Evolutionary conservation across 2,888 invertebrate genomes (phyloP).

Genomic region (Eledone cirrhosa): DNA sequence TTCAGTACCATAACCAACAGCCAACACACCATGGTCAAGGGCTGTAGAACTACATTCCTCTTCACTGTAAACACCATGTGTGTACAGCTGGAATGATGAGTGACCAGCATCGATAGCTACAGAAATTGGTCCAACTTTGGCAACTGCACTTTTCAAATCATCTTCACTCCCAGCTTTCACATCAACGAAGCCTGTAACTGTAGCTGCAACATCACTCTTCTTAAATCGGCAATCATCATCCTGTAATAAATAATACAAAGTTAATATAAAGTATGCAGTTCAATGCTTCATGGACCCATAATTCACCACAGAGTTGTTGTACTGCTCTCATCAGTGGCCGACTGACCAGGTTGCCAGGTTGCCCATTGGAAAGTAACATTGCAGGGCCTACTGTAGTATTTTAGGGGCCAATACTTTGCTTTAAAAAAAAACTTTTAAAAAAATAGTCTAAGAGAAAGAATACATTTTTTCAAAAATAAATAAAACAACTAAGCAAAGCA

Average conservation of each 20-base stretch:
- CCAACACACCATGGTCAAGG: conserved; percentile 47
- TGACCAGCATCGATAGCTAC: conserved; percentile 88
- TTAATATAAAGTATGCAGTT: too few relatives aligned
- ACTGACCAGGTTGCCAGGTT: too few relatives aligned
- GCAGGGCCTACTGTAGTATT: not conserved
- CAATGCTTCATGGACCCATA: too few relatives aligned
- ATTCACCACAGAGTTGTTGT: too few relatives aligned
- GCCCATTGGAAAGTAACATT: not conserved
- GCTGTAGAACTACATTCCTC: conserved; percentile 40
- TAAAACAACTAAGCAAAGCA: too few relatives aligned
- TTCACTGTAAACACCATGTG: conserved; percentile 41
- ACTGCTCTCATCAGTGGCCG: too few relatives aligned
- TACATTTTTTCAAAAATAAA: too few relatives aligned
- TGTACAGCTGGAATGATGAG: conserved; percentile 62
- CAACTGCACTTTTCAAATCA: conserved; percentile 40
- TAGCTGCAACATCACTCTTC: conserved; percentile 40
- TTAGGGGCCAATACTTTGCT: too few relatives aligned
- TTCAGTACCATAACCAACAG: conserved; percentile 47
- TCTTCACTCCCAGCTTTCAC: conserved; percentile 36
- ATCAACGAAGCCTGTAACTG: conserved; percentile 43
- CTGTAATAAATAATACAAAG: conserved; percentile 36
- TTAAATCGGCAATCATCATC: conserved; percentile 57
- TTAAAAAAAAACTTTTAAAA: too few relatives aligned
- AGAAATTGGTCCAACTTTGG: conserved; percentile 73
- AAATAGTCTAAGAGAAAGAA: too few relatives aligned